Evolutionary conservation across 23 tunicate species (phyloP).

Genomic region (Ascidia mentula): DNA sequence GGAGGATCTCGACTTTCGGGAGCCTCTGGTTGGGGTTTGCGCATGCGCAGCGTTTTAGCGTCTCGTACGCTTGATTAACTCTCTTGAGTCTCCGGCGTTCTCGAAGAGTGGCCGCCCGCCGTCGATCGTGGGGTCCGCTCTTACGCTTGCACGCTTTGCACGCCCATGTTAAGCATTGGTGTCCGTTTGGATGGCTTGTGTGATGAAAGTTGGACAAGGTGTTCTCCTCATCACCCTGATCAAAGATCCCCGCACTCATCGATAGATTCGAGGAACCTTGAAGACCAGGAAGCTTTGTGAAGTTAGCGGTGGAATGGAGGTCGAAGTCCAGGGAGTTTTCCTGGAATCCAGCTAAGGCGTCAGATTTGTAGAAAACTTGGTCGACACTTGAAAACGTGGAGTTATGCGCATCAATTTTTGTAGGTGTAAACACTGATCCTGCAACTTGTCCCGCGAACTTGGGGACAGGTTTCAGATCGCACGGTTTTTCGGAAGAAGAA

Average conservation of each 20-base stretch:
- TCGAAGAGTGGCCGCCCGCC: slow-evolving; percentile 91
- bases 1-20: slow-evolving; percentile 92
- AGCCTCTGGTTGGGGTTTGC: slow-evolving; percentile 93
- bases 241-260: background rate
- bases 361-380: background rate
- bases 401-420: background rate
- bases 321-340: background rate
- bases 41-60: slow-evolving; percentile 86
- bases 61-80: slow-evolving; percentile 98
- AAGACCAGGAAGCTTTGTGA: background rate
- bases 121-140: slow-evolving; percentile 89
- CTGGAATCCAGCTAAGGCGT: background rate
- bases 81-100: slow-evolving; percentile 92
- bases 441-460: background rate
- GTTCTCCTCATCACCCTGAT: slow-evolving; percentile 8
- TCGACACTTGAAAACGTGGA: background rate
- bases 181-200: slow-evolving; percentile 82
- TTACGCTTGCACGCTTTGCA: slow-evolving; percentile 93
- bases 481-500: slow-evolving; percentile 18
- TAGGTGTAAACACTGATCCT: background rate
- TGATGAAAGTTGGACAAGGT: slow-evolving; percentile 24
- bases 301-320: background rate
- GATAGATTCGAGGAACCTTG: background rate
- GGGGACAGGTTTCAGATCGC: slow-evolving; percentile 26
- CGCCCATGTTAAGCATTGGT: slow-evolving; percentile 88